These are phyloP conservation scores for Zaprionus lineosus DNA, from an alignment of 2,888 invertebrate species.

Conservation along the genomic window DNA sequence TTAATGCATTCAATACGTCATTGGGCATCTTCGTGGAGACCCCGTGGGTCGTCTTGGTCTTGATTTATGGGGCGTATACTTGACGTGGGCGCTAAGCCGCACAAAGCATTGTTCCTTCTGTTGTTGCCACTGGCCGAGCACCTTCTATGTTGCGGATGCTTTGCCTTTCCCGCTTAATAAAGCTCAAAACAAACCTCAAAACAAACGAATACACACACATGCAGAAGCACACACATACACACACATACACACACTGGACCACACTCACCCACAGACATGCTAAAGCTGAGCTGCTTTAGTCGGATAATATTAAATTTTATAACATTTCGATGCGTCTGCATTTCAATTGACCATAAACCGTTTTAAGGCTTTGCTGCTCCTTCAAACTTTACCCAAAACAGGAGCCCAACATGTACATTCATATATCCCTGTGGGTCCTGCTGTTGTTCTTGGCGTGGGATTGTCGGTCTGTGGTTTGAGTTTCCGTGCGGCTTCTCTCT, in stretches of 20 bases:
- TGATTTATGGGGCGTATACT: slow-evolving; percentile 76
- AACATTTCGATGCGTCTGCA: slow-evolving; percentile 74
- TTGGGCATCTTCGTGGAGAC: slow-evolving; percentile 47
- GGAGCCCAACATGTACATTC: slow-evolving; percentile 5
- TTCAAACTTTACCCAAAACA: slow-evolving; percentile 44
- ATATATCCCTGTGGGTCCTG: slow-evolving; percentile 17
- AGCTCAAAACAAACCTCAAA: slow-evolving; percentile 50
- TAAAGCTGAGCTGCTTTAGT: too few relatives aligned
- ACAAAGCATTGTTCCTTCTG: slow-evolving; percentile 42
- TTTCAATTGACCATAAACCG: slow-evolving; percentile 72
- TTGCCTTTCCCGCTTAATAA: slow-evolving; percentile 32
- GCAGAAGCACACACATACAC: neutral
- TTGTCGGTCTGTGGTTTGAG: neutral
- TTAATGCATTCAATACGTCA: slow-evolving; percentile 76
- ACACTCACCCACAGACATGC: too few relatives aligned
- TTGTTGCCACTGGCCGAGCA: slow-evolving; percentile 24
- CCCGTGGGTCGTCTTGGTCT: slow-evolving; percentile 50
- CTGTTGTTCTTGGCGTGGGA: slow-evolving; percentile 5
- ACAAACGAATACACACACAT: slow-evolving; percentile 8
- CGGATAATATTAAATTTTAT: slow-evolving; percentile 70
- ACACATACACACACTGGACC: neutral
- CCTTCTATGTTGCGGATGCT: too few relatives aligned
- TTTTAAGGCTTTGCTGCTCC: slow-evolving; percentile 50
- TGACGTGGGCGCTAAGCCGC: slow-evolving; percentile 71
- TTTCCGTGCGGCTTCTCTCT: too few relatives aligned